Evolutionary conservation across 2,797 vertebrate genomes (phyloP), one percentile per base, ranked within the genome.

Genomic region (Danio choprae): DNA sequence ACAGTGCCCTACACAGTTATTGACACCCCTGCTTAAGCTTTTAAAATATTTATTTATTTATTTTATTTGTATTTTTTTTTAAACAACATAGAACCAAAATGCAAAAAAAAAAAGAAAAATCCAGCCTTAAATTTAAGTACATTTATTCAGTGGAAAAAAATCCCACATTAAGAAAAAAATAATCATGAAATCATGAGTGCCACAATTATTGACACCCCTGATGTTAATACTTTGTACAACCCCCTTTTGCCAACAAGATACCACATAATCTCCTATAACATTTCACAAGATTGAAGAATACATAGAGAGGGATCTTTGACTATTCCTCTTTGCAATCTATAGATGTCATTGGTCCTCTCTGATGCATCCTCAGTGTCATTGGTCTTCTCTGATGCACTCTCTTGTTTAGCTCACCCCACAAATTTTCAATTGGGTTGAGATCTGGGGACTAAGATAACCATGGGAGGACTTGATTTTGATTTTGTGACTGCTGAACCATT

Each of bases 181-280:
- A 7, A 16, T 53, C 1, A 59, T 22, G 58, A 60, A 60, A 60
- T 60, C 9, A 12, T 29, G 18, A 60, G 9, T 60, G 20, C 58
- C 20, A 65, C 40, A 65, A 20, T 65, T 65, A 44, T 65, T 41
- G n/a, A 8, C 40, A 67, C 63, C 63, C 41, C 63, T 67, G n/a
- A 67, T 67, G 40, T 67, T 67, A 44, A 67, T 44, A 67, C 16
- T 20, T 67, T n/a, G 9, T 43, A 65, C 63, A 65, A 65, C 16
- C 16, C n/a, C n/a, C n/a, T 22, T 48, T 67, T 67, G 18, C 13
- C 18, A 48, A 53, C 7, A 70, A 53, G 22, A 38, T 36, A 67
- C 20, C 46, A 69, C 29, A 50, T 53, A 70, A 70, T 70, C 22
- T 51, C 68, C 22, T 53, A 70, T 40, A 70, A 51, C 2, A 70